These are phyloP conservation scores for Lytechinus pictus DNA, from an alignment of 35 echinoderm and acorn worm species.

Conservation along the genomic window DNA sequence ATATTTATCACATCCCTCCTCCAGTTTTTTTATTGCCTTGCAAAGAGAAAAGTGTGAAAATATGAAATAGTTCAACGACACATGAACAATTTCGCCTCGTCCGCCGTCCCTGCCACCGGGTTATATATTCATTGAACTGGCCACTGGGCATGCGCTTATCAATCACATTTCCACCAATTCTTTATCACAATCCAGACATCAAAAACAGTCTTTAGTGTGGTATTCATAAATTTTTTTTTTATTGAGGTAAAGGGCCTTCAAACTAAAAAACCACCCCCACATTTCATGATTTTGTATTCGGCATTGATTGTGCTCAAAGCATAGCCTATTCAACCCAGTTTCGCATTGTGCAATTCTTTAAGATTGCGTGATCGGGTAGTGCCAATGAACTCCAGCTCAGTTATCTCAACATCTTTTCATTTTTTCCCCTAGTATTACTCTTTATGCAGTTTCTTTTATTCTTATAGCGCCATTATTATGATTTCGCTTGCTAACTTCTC, in stretches of 20 bases:
- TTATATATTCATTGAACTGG: background rate
- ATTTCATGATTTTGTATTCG: background rate
- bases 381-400: conserved; percentile 22
- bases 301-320: conserved; percentile 7
- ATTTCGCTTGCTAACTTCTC: background rate
- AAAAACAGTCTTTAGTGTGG: background rate
- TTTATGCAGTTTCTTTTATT: background rate
- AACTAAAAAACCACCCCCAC: background rate
- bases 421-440: background rate
- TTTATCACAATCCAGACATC: background rate
- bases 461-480: background rate
- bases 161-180: background rate
- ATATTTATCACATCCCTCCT: background rate
- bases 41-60: background rate
- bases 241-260: background rate
- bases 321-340: conserved; percentile 2
- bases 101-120: background rate
- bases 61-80: conserved; percentile 23
- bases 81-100: background rate
- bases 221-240: background rate
- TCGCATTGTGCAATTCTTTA: background rate
- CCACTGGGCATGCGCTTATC: background rate
- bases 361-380: background rate
- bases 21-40: background rate
- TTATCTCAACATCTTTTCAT: background rate